A percentile compares a stretch with the other conserved stretches of the same genome.
These are phyloP conservation scores for Oscheius sp. DNA, from an alignment of 2,888 invertebrate species.

Conservation along the genomic window DNA sequence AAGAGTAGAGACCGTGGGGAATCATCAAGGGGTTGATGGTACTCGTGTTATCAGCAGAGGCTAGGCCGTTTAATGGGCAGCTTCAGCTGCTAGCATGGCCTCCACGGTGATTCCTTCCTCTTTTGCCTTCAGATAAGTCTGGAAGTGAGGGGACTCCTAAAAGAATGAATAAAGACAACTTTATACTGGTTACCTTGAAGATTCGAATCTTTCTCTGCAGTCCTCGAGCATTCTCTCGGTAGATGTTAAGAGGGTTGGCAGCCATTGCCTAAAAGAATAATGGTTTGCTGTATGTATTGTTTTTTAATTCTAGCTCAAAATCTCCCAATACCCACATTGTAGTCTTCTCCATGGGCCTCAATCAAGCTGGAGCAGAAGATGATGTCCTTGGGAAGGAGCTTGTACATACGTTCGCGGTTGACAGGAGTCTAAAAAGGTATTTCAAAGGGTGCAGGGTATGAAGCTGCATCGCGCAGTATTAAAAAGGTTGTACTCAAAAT, in stretches of 20 bases:
- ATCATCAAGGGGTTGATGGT: slow-evolving; percentile 21
- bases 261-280: slow-evolving; percentile 63
- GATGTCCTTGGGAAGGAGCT: slow-evolving; percentile 68
- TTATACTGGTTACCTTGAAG: slow-evolving; percentile 57
- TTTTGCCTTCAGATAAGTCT: slow-evolving; percentile 57
- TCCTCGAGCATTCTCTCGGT: slow-evolving; percentile 63
- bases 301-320: slow-evolving; percentile 1
- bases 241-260: slow-evolving; percentile 63
- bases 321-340: slow-evolving; percentile 44
- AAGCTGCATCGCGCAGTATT: neutral
- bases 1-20: slow-evolving; percentile 17
- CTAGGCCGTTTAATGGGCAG: slow-evolving; percentile 6
- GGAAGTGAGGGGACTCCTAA: slow-evolving; percentile 64
- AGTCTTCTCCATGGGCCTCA: slow-evolving; percentile 67
- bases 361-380: slow-evolving; percentile 69
- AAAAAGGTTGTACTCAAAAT: slow-evolving; percentile 11
- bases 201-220: slow-evolving; percentile 69
- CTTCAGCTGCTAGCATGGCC: slow-evolving; percentile 43
- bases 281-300: neutral
- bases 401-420: slow-evolving; percentile 65
- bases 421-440: slow-evolving; percentile 49
- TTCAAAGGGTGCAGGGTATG: neutral
- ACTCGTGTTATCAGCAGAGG: slow-evolving; percentile 16
- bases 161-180: slow-evolving; percentile 19
- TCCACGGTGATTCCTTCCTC: slow-evolving; percentile 54